Conservation (phyloP, 2,797 vertebrate genomes). For the Microctenopoma steveboyesi region DNA sequence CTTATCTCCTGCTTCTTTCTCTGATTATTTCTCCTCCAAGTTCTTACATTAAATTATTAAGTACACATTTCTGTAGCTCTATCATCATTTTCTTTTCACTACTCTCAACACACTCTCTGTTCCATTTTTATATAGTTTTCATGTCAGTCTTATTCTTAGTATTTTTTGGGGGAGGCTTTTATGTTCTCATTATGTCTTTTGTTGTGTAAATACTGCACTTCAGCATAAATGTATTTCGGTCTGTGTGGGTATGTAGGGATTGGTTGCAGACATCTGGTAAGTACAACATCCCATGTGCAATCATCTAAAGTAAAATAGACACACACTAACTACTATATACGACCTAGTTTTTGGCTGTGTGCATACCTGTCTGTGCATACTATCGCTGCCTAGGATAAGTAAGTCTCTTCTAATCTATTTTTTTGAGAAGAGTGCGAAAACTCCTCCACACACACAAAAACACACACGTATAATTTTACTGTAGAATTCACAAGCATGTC, state of each 20-base stretch:
- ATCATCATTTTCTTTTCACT: not conserved
- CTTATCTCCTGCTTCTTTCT: slow-evolving; percentile 13
- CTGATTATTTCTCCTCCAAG: slow-evolving; percentile 10
- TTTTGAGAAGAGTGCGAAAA: slow-evolving; percentile 36
- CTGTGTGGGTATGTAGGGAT: slow-evolving; percentile 59
- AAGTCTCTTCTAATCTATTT: slow-evolving; percentile 53
- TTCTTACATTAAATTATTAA: slow-evolving; percentile 51
- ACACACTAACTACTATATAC: slow-evolving; percentile 26
- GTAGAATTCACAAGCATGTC: slow-evolving; percentile 39
- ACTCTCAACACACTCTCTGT: not conserved
- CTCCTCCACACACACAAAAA: slow-evolving; percentile 31
- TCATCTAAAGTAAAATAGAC: slow-evolving; percentile 56
- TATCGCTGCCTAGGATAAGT: slow-evolving; percentile 66
- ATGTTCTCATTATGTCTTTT: slow-evolving; percentile 25
- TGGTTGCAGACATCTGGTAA: slow-evolving; percentile 76
- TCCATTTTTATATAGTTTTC: slow-evolving; percentile 15
- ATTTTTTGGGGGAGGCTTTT: slow-evolving; percentile 32
- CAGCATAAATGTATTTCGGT: slow-evolving; percentile 51
- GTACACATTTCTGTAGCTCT: slow-evolving; percentile 25
- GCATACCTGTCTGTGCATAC: slow-evolving; percentile 63
- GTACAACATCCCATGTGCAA: slow-evolving; percentile 65
- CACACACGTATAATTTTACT: not conserved
- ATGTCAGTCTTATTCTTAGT: slow-evolving; percentile 5
- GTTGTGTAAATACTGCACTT: slow-evolving; percentile 21
- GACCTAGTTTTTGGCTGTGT: slow-evolving; percentile 46